Percentiles rank a stretch among this genome's conserved stretches.
phyloP scores from a whole-genome alignment of 1,140 invertebrate species.

The Brachionus rubens region DNA sequence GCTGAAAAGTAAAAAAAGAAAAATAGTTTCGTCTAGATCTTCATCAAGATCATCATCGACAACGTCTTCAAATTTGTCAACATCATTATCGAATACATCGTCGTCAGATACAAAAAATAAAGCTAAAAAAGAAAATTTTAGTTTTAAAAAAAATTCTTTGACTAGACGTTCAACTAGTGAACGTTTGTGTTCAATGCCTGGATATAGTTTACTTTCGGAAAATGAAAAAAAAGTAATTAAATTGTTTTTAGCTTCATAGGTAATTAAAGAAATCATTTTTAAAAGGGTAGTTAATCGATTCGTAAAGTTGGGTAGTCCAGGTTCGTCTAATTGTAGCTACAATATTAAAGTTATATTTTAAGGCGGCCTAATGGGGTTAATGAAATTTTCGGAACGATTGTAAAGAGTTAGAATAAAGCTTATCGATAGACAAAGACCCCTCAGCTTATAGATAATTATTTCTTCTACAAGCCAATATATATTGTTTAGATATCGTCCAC shows the following conservation, averaged over 20 bases:
- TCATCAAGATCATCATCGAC: conserved; percentile 8
- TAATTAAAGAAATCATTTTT: neutral
- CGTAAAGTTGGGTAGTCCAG: too few species aligned
- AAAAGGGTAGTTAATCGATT: too few species aligned
- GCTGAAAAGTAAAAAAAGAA: conserved; percentile 6
- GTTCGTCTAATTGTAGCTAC: too few species aligned
- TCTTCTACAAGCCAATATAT: too few species aligned
- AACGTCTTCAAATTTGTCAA: neutral
- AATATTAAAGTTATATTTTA: too few species aligned
- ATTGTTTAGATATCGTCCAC: too few species aligned
- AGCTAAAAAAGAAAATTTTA: conserved; percentile 27
- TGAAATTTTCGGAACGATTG: too few species aligned
- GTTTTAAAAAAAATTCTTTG: neutral
- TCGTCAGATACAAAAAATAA: neutral
- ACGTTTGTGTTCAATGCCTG: conserved; percentile 50
- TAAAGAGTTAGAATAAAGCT: too few species aligned
- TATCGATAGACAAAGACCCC: too few species aligned
- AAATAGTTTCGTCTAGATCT: neutral
- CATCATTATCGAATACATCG: neutral
- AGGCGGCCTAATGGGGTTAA: too few species aligned
- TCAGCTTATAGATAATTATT: too few species aligned
- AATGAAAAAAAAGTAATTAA: conserved; percentile 56
- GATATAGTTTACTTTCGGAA: conserved; percentile 55
- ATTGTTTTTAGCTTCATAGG: neutral
- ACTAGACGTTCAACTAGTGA: neutral